Conservation (phyloP, 2,888 invertebrate genomes). For the Liodrosophila aerea region DNA sequence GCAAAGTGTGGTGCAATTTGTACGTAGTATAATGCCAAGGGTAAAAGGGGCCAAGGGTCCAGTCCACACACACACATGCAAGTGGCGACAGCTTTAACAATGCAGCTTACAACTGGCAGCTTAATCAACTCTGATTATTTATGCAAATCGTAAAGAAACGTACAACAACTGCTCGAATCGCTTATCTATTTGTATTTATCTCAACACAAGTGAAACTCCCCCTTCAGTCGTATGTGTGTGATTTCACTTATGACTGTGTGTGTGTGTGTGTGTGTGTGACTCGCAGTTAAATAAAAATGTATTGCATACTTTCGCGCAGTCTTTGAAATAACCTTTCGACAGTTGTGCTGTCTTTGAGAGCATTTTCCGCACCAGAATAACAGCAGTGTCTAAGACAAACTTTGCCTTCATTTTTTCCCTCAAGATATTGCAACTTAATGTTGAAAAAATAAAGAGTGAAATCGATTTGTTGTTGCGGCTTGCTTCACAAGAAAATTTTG, state of each 20-base stretch:
- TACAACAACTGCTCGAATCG: no score
- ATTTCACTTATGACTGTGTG: slow-evolving; percentile 5
- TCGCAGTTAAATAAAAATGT: slow-evolving; percentile 29
- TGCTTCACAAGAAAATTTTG: slow-evolving; percentile 5
- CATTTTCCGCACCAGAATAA: no score
- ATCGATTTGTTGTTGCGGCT: slow-evolving; percentile 38
- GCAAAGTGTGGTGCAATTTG: slow-evolving; percentile 29
- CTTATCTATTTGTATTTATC: no score
- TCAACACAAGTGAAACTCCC: no score
- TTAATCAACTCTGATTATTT: slow-evolving; percentile 36
- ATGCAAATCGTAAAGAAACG: neutral
- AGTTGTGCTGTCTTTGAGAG: neutral
- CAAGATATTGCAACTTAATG: slow-evolving; percentile 30
- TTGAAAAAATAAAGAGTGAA: slow-evolving; percentile 14
- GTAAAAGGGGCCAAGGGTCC: neutral
- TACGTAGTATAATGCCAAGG: slow-evolving; percentile 22
- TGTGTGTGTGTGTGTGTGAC: slow-evolving; percentile 14
- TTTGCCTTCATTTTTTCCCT: slow-evolving; percentile 1
- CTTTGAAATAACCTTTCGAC: slow-evolving; percentile 53
- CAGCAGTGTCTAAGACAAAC: neutral
- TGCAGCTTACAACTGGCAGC: slow-evolving; percentile 25
- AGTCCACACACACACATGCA: slow-evolving; percentile 11
- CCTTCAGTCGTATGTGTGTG: neutral
- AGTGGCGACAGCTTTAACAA: slow-evolving; percentile 30
- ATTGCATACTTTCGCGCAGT: slow-evolving; percentile 58